These are phyloP conservation scores for Aphelenchoides bicaudatus DNA, from an alignment of 2,888 invertebrate species.

Conservation along the genomic window DNA sequence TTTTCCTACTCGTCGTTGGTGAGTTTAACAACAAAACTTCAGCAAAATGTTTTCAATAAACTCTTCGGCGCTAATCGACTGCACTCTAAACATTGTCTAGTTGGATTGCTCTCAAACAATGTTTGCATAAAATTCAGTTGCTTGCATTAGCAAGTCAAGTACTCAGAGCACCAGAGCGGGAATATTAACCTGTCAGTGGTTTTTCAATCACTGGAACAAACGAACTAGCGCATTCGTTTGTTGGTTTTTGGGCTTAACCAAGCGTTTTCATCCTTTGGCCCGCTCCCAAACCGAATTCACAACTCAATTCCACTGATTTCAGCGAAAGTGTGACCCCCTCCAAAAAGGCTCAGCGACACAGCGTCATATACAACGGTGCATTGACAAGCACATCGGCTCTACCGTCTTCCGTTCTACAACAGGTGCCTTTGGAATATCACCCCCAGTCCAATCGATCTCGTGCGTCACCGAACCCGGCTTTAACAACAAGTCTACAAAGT, in stretches of 20 bases:
- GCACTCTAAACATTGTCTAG: not conserved
- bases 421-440: constrained; percentile 1
- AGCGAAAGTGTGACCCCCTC: constrained; percentile 9
- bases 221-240: not conserved
- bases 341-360: not conserved
- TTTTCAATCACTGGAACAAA: not conserved
- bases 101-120: not conserved
- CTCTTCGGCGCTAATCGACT: too few relatives aligned
- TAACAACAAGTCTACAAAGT: constrained; percentile 16
- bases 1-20: constrained; percentile 10
- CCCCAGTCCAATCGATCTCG: not conserved
- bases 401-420: constrained; percentile 6
- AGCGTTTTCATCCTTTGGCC: not conserved
- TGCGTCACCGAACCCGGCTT: not conserved
- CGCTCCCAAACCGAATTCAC: not conserved
- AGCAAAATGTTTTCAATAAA: not conserved
- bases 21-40: not conserved
- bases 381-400: not conserved
- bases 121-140: not conserved
- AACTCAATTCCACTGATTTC: not conserved
- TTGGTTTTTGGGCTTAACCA: constrained; percentile 9
- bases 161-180: too few relatives aligned
- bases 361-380: constrained; percentile 7
- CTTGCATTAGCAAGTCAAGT: not conserved
- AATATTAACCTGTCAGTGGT: not conserved